A percentile compares a stretch with the other conserved stretches of the same genome.
These are phyloP conservation scores for Dinoponera quadriceps DNA, from an alignment of 1,140 invertebrate species.

Conservation along the genomic window DNA sequence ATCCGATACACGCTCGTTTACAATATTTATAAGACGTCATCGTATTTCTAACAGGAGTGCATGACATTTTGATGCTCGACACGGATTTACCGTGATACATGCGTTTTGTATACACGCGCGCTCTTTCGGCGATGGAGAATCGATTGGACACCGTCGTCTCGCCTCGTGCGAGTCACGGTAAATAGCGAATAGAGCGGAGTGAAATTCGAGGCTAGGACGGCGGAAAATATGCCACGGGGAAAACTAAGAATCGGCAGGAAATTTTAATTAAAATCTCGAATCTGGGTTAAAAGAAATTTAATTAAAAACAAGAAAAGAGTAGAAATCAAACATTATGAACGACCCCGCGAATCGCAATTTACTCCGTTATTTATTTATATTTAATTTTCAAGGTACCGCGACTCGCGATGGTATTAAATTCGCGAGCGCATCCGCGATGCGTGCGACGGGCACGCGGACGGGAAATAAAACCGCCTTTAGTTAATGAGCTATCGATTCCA, in stretches of 20 bases:
- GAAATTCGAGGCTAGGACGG: slow-evolving; percentile 45
- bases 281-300: slow-evolving; percentile 59
- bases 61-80: slow-evolving; percentile 46
- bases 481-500: slow-evolving; percentile 60
- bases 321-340: slow-evolving; percentile 57
- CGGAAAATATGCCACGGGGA: slow-evolving; percentile 32
- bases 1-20: slow-evolving; percentile 27
- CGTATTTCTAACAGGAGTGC: slow-evolving; percentile 46
- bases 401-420: slow-evolving; percentile 51
- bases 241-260: slow-evolving; percentile 60
- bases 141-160: slow-evolving; percentile 62
- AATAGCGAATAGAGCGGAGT: slow-evolving; percentile 52
- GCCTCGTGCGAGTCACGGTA: slow-evolving; percentile 60
- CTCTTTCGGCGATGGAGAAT: slow-evolving; percentile 64
- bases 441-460: slow-evolving; percentile 36
- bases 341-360: slow-evolving; percentile 54
- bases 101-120: slow-evolving; percentile 16
- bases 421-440: neutral
- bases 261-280: slow-evolving; percentile 60
- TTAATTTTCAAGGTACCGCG: slow-evolving; percentile 50
- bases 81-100: slow-evolving; percentile 45
- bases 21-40: slow-evolving; percentile 57
- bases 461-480: slow-evolving; percentile 44
- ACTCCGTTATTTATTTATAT: slow-evolving; percentile 62
- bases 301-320: slow-evolving; percentile 58